Conservation (phyloP, 2,888 invertebrate species). For the Aporophyla nigra region DNA sequence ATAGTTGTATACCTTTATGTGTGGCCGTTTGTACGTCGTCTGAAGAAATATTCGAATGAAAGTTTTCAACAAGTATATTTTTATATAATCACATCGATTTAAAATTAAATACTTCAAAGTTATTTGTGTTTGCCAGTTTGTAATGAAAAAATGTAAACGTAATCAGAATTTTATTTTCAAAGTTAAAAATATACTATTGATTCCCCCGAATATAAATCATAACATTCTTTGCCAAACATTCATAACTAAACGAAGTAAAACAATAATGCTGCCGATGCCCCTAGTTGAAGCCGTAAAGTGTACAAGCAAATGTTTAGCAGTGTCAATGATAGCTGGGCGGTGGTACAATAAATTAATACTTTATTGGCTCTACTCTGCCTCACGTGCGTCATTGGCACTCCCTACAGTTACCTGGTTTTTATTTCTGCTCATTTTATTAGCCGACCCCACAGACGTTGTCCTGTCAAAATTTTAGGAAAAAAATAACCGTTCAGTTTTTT, state of each 20-base stretch:
- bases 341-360: conserved; percentile 87
- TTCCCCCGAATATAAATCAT: conserved; percentile 3
- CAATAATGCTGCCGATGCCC: conserved; percentile 52
- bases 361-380: conserved; percentile 85
- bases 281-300: conserved; percentile 80
- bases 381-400: conserved; percentile 87
- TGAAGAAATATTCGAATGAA: background rate
- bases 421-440: conserved; percentile 73
- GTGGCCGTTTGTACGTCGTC: no score
- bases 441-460: background rate
- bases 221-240: conserved; percentile 11
- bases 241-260: conserved; percentile 36
- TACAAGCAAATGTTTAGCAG: conserved; percentile 68
- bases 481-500: background rate
- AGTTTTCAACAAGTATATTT: background rate
- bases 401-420: conserved; percentile 68
- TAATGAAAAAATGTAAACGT: background rate
- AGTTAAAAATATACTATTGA: background rate
- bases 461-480: background rate
- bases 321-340: conserved; percentile 85
- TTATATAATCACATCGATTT: background rate
- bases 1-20: no score
- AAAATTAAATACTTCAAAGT: background rate
- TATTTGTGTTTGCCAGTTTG: background rate
- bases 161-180: no score